A percentile compares a stretch with the other conserved stretches of the same genome.
These are phyloP conservation scores for Cheirogaleus major DNA, from an alignment of 2,797 vertebrate genomes.

Conservation along the genomic window DNA sequence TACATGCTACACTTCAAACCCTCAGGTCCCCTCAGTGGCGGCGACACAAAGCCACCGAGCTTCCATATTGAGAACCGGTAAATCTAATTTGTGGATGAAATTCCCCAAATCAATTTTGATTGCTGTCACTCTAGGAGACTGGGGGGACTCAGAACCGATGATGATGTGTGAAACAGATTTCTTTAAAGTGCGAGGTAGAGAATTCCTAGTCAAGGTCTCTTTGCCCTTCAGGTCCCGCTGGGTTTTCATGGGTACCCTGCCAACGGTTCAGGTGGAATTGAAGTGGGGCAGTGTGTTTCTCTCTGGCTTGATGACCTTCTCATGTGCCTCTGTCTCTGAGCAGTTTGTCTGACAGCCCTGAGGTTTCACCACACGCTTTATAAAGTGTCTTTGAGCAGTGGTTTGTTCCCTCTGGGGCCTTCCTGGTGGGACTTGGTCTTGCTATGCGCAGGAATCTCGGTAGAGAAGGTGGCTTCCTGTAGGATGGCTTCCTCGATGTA, in stretches of 20 bases:
- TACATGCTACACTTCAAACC: background rate
- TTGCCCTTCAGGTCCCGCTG: background rate
- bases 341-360: background rate
- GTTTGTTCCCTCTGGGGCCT: background rate
- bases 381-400: background rate
- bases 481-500: background rate
- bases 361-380: background rate
- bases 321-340: background rate
- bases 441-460: background rate
- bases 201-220: slow-evolving; percentile 36
- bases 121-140: slow-evolving; percentile 60
- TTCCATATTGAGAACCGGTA: slow-evolving; percentile 24
- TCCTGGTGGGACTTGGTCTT: background rate
- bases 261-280: background rate
- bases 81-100: slow-evolving; percentile 69
- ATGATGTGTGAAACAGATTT: slow-evolving; percentile 30
- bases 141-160: background rate
- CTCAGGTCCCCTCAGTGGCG: background rate
- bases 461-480: background rate
- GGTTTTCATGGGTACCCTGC: slow-evolving; percentile 7
- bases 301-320: slow-evolving; percentile 36
- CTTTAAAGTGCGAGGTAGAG: slow-evolving; percentile 9
- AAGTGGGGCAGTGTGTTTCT: background rate
- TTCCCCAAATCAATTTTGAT: slow-evolving; percentile 68
- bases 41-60: slow-evolving; percentile 7